Evolutionary conservation across 2,113 vertebrate genomes (phyloP).

Genomic region (Festucalex cinctus): DNA sequence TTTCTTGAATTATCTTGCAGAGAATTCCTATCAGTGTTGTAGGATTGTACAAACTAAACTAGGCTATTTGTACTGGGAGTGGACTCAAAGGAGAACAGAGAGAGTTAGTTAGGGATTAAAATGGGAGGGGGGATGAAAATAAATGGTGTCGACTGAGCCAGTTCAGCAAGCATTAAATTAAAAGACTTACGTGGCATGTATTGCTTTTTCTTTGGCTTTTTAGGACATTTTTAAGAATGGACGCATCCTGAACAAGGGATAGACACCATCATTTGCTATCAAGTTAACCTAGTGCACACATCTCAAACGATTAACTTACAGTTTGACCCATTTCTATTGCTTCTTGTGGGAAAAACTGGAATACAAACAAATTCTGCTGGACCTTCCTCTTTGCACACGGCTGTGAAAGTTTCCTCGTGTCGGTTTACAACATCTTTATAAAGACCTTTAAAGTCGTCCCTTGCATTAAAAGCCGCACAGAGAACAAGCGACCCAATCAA

Average conservation of each 20-base stretch:
- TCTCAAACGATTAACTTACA: not conserved
- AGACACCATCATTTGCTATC: not conserved
- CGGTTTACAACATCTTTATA: slow-evolving; percentile 54
- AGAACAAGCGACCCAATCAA: slow-evolving; percentile 58
- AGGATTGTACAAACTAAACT: slow-evolving; percentile 53
- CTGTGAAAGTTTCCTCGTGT: slow-evolving; percentile 49
- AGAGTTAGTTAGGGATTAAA: not conserved
- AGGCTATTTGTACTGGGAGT: slow-evolving; percentile 45
- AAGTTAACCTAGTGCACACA: not conserved
- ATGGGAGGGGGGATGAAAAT: slow-evolving; percentile 5
- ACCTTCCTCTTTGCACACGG: not conserved
- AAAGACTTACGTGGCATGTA: not conserved
- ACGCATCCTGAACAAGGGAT: not conserved
- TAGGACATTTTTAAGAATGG: not conserved
- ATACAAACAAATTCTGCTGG: not conserved
- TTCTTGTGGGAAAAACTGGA: not conserved
- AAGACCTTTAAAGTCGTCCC: slow-evolving; percentile 57
- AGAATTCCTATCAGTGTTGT: slow-evolving; percentile 66
- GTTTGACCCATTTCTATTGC: not conserved
- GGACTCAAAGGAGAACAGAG: slow-evolving; percentile 41
- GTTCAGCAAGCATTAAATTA: too few species aligned
- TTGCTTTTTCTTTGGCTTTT: not conserved
- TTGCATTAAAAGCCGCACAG: slow-evolving; percentile 59
- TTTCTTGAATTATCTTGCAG: slow-evolving; percentile 68
- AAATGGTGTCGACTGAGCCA: not conserved